These are phyloP conservation scores for Salminus brasiliensis DNA, from an alignment of 2,113 vertebrate species.

Conservation along the genomic window DNA sequence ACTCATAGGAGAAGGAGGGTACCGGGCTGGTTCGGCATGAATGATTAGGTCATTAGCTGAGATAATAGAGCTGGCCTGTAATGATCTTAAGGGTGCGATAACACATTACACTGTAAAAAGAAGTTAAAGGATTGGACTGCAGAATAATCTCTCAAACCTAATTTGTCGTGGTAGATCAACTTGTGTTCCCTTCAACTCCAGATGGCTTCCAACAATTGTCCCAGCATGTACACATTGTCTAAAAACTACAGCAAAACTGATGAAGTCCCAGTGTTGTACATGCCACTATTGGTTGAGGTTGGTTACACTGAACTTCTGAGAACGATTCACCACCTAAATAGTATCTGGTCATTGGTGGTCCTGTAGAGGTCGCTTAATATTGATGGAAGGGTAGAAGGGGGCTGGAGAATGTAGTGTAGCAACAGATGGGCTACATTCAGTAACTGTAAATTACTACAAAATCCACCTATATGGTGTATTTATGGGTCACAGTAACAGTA, in stretches of 20 bases:
- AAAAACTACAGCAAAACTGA: neutral
- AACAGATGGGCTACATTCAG: no score
- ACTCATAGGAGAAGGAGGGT: neutral
- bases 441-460: no score
- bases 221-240: no score
- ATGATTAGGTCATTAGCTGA: constrained; percentile 49
- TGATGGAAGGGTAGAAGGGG: neutral
- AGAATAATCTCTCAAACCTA: constrained; percentile 19
- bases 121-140: constrained; percentile 9
- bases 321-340: neutral
- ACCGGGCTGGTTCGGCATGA: constrained; percentile 24
- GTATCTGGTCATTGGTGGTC: neutral
- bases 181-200: constrained; percentile 17
- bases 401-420: neutral
- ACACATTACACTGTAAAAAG: constrained; percentile 40
- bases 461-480: no score
- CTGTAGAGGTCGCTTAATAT: neutral
- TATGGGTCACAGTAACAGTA: no score
- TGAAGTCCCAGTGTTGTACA: no score
- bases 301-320: no score
- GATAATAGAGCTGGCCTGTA: constrained; percentile 41
- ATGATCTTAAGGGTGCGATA: constrained; percentile 44
- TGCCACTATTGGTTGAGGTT: no score
- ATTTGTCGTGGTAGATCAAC: constrained; percentile 12
- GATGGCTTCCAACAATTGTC: constrained; percentile 1